Percentiles rank a stretch among this genome's conserved stretches.
These are phyloP conservation scores for Sphaerophoria taeniata DNA, from an alignment of 2,888 invertebrate genomes.

Conservation along the genomic window DNA sequence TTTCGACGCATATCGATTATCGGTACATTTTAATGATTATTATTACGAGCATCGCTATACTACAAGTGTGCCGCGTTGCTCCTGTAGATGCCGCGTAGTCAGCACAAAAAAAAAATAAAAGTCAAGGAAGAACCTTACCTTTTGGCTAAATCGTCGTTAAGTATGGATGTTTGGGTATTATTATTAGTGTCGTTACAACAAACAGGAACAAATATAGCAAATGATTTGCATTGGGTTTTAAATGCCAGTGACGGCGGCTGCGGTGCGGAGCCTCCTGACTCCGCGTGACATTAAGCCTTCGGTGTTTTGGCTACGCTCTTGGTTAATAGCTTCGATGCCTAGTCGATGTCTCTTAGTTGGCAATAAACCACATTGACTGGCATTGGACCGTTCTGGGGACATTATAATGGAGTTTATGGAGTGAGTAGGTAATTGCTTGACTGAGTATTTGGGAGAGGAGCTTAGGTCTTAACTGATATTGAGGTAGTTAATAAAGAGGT, in stretches of 20 bases:
- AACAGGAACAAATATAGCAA: conserved; percentile 62
- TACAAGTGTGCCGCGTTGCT: conserved; percentile 67
- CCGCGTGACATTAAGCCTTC: conserved; percentile 47
- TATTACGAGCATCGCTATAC: conserved; percentile 23
- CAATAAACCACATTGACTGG: conserved; percentile 34
- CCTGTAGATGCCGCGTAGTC: conserved; percentile 4
- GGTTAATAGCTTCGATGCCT: conserved; percentile 12
- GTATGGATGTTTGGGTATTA: conserved; percentile 1
- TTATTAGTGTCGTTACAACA: conserved; percentile 56
- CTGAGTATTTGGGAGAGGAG: conserved; percentile 15
- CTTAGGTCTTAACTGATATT: conserved; percentile 22
- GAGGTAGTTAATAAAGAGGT: conserved; percentile 35
- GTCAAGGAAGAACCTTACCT: conserved; percentile 65
- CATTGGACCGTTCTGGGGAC: not conserved
- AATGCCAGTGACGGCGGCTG: conserved; percentile 20
- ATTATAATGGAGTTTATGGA: not conserved
- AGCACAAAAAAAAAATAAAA: not conserved
- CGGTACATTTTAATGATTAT: conserved; percentile 79
- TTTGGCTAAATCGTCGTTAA: not conserved
- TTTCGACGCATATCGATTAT: conserved; percentile 78
- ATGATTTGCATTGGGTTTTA: conserved; percentile 50
- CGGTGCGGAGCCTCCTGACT: conserved; percentile 14
- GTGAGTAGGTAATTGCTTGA: conserved; percentile 23
- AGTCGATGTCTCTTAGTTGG: not conserved
- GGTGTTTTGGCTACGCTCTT: conserved; percentile 27